Conservation (phyloP, 2,797 vertebrate genomes). For the Urosaurus nigricauda region DNA sequence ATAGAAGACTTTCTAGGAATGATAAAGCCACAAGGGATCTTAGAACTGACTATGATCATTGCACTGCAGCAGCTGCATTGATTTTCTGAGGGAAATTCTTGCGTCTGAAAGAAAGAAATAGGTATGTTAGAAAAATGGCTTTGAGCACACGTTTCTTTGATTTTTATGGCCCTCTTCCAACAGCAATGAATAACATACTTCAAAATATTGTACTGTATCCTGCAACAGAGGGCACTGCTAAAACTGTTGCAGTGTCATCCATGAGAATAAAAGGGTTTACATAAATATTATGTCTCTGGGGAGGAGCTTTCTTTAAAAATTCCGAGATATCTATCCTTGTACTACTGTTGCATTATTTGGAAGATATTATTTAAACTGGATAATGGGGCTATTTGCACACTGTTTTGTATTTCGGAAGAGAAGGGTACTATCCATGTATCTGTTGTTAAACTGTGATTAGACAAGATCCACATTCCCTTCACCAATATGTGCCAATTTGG, state of each 20-base stretch:
- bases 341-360: not conserved
- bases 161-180: not conserved
- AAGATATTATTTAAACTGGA: conserved; percentile 1
- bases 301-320: conserved; percentile 17
- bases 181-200: conserved; percentile 3
- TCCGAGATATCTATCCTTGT: not conserved
- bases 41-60: conserved; percentile 35
- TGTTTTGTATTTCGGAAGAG: not conserved
- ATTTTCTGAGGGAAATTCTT: conserved; percentile 28
- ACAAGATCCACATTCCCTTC: not conserved
- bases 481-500: not conserved
- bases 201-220: not conserved
- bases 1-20: conserved; percentile 39
- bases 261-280: not conserved
- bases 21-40: conserved; percentile 34
- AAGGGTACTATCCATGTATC: not conserved
- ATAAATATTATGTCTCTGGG: not conserved
- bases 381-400: not conserved
- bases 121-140: conserved; percentile 17
- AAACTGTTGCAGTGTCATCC: not conserved
- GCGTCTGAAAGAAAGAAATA: not conserved
- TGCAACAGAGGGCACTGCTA: conserved; percentile 12
- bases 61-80: conserved; percentile 8
- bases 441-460: not conserved
- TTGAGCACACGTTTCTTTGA: not conserved